Percentiles rank a stretch among this genome's conserved stretches.
Evolutionary conservation across 2,797 vertebrate genomes (phyloP).

Genomic region (Prionace glauca): DNA sequence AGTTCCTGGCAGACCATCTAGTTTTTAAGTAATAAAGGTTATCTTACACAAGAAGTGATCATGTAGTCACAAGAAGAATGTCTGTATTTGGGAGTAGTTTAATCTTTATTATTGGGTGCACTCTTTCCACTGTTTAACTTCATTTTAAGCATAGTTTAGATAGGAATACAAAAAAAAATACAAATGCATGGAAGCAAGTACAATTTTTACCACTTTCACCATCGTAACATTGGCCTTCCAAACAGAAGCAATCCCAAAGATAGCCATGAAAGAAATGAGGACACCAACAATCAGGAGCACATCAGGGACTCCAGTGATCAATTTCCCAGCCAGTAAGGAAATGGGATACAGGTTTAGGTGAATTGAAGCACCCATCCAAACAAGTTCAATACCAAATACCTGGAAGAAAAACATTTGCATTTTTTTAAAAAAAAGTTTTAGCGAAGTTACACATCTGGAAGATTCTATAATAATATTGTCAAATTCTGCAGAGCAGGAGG

Average conservation of each 20-base stretch:
- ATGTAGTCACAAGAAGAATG: conserved; percentile 41
- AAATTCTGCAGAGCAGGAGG: background rate
- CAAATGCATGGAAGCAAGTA: background rate
- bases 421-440: background rate
- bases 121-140: background rate
- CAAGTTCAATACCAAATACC: conserved; percentile 42
- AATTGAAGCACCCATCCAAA: conserved; percentile 43
- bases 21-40: background rate
- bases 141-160: background rate
- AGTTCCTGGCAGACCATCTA: background rate
- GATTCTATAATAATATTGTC: background rate
- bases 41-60: background rate
- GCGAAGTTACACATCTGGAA: background rate
- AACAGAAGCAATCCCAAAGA: conserved; percentile 45
- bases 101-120: background rate
- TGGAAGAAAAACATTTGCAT: background rate
- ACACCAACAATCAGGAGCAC: conserved; percentile 44
- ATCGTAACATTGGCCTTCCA: conserved; percentile 41
- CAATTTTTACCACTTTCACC: conserved; percentile 45
- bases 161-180: background rate
- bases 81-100: conserved; percentile 34
- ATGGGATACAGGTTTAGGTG: conserved; percentile 44
- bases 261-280: conserved; percentile 45
- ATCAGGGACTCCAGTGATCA: conserved; percentile 43
- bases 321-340: conserved; percentile 40